phyloP scores from a whole-genome alignment of 2,797 vertebrate species.

The Basileuterus tristriatus region DNA sequence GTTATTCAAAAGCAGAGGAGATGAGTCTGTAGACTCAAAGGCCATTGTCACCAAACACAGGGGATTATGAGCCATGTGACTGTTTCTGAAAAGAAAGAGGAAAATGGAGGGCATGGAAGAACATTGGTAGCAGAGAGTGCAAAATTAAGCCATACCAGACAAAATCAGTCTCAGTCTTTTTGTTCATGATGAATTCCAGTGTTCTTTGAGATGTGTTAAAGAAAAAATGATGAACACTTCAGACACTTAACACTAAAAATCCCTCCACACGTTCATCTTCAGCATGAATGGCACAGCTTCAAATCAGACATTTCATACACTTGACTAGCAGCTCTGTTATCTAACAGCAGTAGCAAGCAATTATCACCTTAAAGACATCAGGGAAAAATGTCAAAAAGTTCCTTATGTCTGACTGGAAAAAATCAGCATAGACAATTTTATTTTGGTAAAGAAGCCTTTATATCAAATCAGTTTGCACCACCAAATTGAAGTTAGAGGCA shows the following conservation, averaged over 20 bases:
- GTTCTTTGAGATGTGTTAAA: not conserved
- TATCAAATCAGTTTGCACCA: not conserved
- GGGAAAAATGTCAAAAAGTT: not conserved
- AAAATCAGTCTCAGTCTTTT: not conserved
- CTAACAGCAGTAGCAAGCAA: not conserved
- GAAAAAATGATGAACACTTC: not conserved
- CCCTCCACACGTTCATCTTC: accelerated
- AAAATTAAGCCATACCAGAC: not conserved
- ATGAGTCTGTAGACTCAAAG: not conserved
- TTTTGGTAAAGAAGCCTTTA: not conserved
- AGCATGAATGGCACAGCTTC: not conserved
- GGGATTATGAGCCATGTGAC: not conserved
- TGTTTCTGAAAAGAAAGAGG: not conserved
- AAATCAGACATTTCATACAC: not conserved
- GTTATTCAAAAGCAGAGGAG: not conserved
- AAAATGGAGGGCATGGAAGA: not conserved
- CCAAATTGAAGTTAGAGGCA: not conserved
- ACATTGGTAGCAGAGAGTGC: accelerated
- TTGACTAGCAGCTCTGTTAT: not conserved
- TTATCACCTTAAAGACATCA: not conserved
- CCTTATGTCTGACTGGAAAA: not conserved
- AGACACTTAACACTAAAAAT: not conserved
- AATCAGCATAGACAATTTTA: not conserved
- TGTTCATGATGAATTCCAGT: not conserved
- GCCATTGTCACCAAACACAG: not conserved